Base-by-base conservation (phyloP, 1,140 invertebrate species). In the Drosophila nigromelanica region DNA sequence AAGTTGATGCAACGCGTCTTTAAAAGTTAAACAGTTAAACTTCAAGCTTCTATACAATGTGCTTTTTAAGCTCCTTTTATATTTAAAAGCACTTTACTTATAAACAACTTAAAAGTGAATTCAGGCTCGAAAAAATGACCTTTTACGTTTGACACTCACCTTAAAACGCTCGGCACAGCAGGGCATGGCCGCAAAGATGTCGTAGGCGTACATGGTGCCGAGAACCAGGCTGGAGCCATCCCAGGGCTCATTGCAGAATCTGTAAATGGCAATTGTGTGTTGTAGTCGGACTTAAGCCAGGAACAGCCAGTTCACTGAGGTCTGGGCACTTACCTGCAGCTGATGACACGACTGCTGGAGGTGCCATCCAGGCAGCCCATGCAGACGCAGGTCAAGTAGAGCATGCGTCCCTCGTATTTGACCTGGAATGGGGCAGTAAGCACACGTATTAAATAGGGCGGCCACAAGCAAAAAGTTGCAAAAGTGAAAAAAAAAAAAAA, bases 171-270 rank as follows among this genome's bases (percentile, higher is more conserved):
- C 97, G 90, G 96, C 94, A 93, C 98, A 99, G 91, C 98, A 99
- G 12, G 98, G 97, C 93, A 96, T 97, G 48, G 98, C 98, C 90
- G 98, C 98, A 92, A 99, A 99, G 71, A 99, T 97, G 92, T 99
- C 98, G 89, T 98, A 99, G 47, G 97, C 97, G 92, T 99, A 99
- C 97, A 99, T 98, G 55, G 98, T 98, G 48, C 98, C 98, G 14
- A 99, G 93, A 37, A 99, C 97, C 45, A 99, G 94, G 37, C 96
- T 96, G 6, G 96, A 97, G 14, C 98, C 98, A 91, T 98, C 96
- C 98, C 98, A 99, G 62, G 95, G 95, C 67, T 95, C 94, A 60
- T 95, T 95, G 92, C 98, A 99, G 92, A 95, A 96, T 72, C 94
- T 93, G 58, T 61, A 21, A 30, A 67, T 37, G 18, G 33, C 4